These are phyloP conservation scores for Heteronetta atricapilla DNA, from an alignment of 2,113 vertebrate genomes.

Conservation along the genomic window DNA sequence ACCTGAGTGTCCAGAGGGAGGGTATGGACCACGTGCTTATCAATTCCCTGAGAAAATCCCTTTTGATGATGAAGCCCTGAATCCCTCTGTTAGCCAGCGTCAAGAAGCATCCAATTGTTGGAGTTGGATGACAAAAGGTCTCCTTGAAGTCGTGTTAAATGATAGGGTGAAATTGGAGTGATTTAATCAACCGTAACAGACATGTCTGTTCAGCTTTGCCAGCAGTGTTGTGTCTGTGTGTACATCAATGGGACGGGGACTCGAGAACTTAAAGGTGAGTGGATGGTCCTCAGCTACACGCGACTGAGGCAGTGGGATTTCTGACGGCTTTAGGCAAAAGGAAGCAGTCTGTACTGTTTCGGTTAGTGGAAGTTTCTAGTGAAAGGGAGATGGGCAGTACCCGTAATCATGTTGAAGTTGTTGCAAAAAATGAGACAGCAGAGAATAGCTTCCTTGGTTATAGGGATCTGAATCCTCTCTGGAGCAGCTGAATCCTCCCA, in stretches of 20 bases:
- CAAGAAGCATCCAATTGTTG: not conserved
- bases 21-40: accelerated
- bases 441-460: not conserved
- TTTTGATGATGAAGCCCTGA: not conserved
- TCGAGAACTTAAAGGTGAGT: not conserved
- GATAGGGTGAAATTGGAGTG: not conserved
- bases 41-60: not conserved
- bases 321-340: not conserved
- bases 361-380: not conserved
- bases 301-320: not conserved
- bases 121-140: not conserved
- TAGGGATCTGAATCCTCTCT: not conserved
- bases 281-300: not conserved
- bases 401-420: not conserved
- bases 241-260: not conserved
- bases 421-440: not conserved
- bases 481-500: not conserved
- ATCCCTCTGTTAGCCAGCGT: not conserved
- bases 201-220: not conserved
- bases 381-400: not conserved
- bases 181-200: not conserved
- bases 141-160: not conserved
- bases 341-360: not conserved
- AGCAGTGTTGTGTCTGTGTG: accelerated
- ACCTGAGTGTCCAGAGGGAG: not conserved